Base-by-base conservation (phyloP, 1,140 invertebrate genomes). In the Dendrolimus kikuchii region DNA sequence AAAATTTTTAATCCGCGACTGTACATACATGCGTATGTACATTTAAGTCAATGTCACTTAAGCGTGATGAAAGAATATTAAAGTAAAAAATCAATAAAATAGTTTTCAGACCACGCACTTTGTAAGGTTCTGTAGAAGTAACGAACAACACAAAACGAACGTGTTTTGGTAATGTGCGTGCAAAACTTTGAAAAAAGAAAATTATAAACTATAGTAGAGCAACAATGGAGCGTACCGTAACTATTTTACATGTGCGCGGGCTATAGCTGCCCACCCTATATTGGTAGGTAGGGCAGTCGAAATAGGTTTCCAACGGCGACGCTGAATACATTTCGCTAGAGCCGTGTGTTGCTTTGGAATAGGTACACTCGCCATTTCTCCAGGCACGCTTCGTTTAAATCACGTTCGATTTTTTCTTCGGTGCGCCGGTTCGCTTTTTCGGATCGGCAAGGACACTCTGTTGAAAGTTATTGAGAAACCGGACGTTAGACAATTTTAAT, bases 181-280 rank as follows among this genome's bases (percentile, higher is more conserved):
- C n/a, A n/a, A n/a, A n/a, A n/a, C n/a, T n/a, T n/a, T n/a, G n/a
- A n/a, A n/a, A n/a, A n/a, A n/a, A n/a, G n/a, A n/a, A n/a, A 49
- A 55, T 48, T 39, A 59, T 49, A 40, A 49, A 46, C 40, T 45
- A 23, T 61, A 68, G 73, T 81, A 71, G 80, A 85, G 81, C 71
- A 77, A 56, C 67, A 50, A 63, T 45, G 51, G n/a, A 9, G 43
- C 42, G 44, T 9, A 56, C 10, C 60, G 60, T 56, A 77, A 74
- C 81, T 85, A 81, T 85, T 85, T 85, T 85, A 85, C 81, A 85
- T 85, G 81, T 85, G 78, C 77, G 73, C 66, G 72, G 72, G 68
- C 76, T 81, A 77, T 74, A 71, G 74, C 71, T 73, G 71, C 66
- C 75, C 76, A 73, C 73, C 75, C 74, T 77, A 68, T 77, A 79